Evolutionary conservation across 2,888 invertebrate species (phyloP), one percentile per base, ranked within the genome.

Genomic region (Trichopria drosophilae): DNA sequence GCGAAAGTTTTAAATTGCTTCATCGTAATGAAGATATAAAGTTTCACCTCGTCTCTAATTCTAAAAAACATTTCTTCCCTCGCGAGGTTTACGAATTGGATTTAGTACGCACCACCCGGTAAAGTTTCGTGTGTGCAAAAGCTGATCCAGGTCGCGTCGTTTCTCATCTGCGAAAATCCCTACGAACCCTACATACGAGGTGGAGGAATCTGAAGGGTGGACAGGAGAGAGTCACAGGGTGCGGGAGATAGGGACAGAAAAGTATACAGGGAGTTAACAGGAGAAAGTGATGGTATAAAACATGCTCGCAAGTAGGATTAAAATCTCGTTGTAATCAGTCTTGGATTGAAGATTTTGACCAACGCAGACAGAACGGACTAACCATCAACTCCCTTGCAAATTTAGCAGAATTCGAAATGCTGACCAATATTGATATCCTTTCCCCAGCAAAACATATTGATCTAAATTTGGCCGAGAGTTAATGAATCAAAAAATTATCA

Each of bases 381-480:
- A n/a, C n/a, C n/a, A n/a, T n/a, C n/a, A n/a, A 55, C 60, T 58
- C 53, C 55, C 58, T 52, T 42, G 60, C 59, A 60, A 61, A 62
- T 60, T 61, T 57, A 54, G 55, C 55, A 56, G 58, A 60, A 59
- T 56, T 60, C n/a, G n/a, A n/a, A n/a, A n/a, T n/a, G n/a, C n/a
- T n/a, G n/a, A n/a, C n/a, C n/a, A n/a, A n/a, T n/a, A n/a, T n/a
- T n/a, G n/a, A n/a, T n/a, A n/a, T n/a, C n/a, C n/a, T n/a, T n/a
- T n/a, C n/a, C n/a, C n/a, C n/a, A n/a, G n/a, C n/a, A n/a, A n/a
- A n/a, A n/a, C n/a, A n/a, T n/a, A n/a, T n/a, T n/a, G n/a, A n/a
- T n/a, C n/a, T n/a, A n/a, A n/a, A n/a, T n/a, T n/a, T n/a, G n/a
- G n/a, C n/a, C n/a, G n/a, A n/a, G n/a, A n/a, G n/a, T n/a, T n/a